Evolutionary conservation across 1,140 invertebrate species (phyloP).

Genomic region (Psilanteris sp.): DNA sequence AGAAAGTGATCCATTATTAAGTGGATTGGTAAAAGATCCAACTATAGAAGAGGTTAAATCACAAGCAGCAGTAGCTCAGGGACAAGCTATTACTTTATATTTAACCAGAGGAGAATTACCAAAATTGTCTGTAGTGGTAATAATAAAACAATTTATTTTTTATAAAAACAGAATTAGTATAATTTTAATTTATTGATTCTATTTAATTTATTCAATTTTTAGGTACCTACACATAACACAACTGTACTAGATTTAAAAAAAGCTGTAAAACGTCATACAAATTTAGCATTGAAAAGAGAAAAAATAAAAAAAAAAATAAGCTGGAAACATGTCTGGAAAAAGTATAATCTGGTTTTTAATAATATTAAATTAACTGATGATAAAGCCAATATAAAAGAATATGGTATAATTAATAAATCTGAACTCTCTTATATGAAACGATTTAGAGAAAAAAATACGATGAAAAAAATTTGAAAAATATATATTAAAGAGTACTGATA

Average conservation of each 20-base stretch:
- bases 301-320: conserved; percentile 74
- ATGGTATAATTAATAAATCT: conserved; percentile 72
- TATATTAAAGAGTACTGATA: no score
- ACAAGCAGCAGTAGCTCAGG: conserved; percentile 75
- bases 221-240: conserved; percentile 75
- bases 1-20: conserved; percentile 74
- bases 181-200: not conserved
- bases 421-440: conserved; percentile 71
- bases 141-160: no score
- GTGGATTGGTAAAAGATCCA: conserved; percentile 72
- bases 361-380: conserved; percentile 66
- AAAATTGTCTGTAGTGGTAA: conserved; percentile 74
- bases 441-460: conserved; percentile 71
- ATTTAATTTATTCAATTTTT: conserved; percentile 24
- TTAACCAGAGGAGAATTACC: conserved; percentile 72
- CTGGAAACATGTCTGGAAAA: conserved; percentile 78
- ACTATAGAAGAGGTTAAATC: conserved; percentile 76
- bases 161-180: no score
- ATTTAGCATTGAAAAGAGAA: conserved; percentile 71
- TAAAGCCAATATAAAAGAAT: conserved; percentile 72
- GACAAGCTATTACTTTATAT: conserved; percentile 76
- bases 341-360: conserved; percentile 69
- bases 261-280: conserved; percentile 73
- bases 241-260: conserved; percentile 76
- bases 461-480: conserved; percentile 8